Evolutionary conservation across 2,797 vertebrate species (phyloP).

Genomic region (Agapornis canus): DNA sequence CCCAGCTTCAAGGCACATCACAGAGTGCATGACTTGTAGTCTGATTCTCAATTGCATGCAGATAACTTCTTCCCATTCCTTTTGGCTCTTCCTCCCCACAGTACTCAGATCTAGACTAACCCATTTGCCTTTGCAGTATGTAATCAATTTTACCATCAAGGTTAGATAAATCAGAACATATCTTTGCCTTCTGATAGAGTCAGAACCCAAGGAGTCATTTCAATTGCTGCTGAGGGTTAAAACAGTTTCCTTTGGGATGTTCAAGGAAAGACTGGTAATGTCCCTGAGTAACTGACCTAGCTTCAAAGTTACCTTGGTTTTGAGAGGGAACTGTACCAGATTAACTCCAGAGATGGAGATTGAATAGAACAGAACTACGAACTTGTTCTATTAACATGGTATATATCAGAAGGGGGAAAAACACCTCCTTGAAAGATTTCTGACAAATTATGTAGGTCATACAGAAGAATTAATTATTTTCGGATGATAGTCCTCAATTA

Average conservation of each 20-base stretch:
- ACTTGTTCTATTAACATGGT: not conserved
- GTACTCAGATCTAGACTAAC: not conserved
- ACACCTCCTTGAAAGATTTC: not conserved
- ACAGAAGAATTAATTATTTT: not conserved
- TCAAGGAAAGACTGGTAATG: not conserved
- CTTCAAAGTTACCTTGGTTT: not conserved
- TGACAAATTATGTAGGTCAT: not conserved
- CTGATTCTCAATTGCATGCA: not conserved
- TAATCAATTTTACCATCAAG: not conserved
- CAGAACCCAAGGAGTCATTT: fast-evolving
- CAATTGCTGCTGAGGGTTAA: not conserved
- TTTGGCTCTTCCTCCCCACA: not conserved
- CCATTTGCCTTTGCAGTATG: not conserved
- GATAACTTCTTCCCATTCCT: not conserved
- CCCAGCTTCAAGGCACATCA: not conserved
- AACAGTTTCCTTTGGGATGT: not conserved
- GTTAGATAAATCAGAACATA: not conserved
- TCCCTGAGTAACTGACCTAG: not conserved
- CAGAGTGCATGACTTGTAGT: not conserved
- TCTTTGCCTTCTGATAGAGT: not conserved
- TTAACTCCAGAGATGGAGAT: not conserved
- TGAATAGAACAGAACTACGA: not conserved
- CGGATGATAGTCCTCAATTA: not conserved
- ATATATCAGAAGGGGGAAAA: not conserved
- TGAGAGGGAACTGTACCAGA: not conserved